Base-by-base conservation (phyloP, 2,113 vertebrate genomes). In the Gambusia affinis region DNA sequence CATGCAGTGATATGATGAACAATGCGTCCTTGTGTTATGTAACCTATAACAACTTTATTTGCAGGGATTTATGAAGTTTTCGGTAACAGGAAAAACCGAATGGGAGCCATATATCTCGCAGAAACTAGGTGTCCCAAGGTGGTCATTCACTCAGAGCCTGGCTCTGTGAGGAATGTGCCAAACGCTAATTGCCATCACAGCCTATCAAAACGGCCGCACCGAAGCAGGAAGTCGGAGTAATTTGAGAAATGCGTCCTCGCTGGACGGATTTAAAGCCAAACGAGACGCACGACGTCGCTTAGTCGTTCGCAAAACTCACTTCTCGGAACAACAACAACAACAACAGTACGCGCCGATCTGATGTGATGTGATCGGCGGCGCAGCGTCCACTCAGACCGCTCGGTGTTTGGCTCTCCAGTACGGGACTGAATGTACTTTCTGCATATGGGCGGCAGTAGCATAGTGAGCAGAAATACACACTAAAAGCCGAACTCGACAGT, bases 341-440 rank as follows among this genome's bases (percentile, higher is more conserved):
- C 47, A 60, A 72, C 81, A 24, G 65, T 39, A 22, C 54, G 66
- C 76, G 74, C 35, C 64, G 73, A 22, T 31, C 19, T 30, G 76
- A 77, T 27, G 67, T 70, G 0, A 29, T 54, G 78, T 78, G 74
- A 47, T 47, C 44, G 44, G 80, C 75, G 22, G 78, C 67, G 35
- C 69, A 51, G 72, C 69, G 78, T 78, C 78, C 70, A 61, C 85
- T 85, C 37, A 68, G 31, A 73, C 33, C 80, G 70, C 24, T 10
- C 11, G 31, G 72, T 72, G 70, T 88, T 83, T 87, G 88, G 72
- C 87, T 85, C 33, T 80, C 75, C 70, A 76, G 70, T 54, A 74
- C 81, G 78, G 91, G 85, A 93, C 93, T 93, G 72, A 88, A 90
- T 93, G 91, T 93, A 92, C 89, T 92, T 91, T 92, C 84, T 87